Percentiles rank a stretch among this genome's conserved stretches.
Conservation (phyloP, 2,888 invertebrate species). For the Mesoligia furuncula region DNA sequence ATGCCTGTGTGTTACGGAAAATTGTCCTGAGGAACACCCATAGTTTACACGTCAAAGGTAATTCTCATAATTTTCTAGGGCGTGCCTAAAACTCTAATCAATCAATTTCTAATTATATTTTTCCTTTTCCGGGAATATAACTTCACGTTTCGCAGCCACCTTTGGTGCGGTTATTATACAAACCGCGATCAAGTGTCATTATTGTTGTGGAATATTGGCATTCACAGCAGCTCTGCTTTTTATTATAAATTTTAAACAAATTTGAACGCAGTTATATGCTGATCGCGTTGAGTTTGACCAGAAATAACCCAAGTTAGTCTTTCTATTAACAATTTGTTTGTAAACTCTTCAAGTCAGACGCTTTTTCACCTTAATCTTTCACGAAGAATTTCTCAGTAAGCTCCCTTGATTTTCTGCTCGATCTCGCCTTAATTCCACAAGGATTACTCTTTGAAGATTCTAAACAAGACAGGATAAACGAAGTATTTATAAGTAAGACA, state of each 20-base stretch:
- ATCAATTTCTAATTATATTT: not conserved
- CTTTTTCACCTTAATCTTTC: constrained; percentile 26
- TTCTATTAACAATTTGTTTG: constrained; percentile 1
- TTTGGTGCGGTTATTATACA: not conserved
- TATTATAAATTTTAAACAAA: too few relatives aligned
- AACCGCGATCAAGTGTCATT: too few relatives aligned
- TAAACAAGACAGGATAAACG: constrained; percentile 17
- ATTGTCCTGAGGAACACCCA: too few relatives aligned
- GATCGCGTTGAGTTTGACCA: too few relatives aligned
- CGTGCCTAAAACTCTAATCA: not conserved
- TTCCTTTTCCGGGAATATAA: not conserved
- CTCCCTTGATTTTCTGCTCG: constrained; percentile 36
- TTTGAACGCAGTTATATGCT: too few relatives aligned
- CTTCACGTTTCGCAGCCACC: not conserved
- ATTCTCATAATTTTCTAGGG: not conserved
- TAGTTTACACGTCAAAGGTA: not conserved
- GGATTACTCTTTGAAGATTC: constrained; percentile 30
- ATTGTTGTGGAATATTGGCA: too few relatives aligned
- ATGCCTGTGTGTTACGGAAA: not conserved
- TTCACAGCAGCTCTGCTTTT: too few relatives aligned
- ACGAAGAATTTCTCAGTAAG: constrained; percentile 25
- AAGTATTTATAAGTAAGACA: constrained; percentile 16
- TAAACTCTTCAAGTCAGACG: constrained; percentile 8
- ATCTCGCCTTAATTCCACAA: constrained; percentile 28
- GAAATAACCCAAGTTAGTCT: not conserved